Evolutionary conservation across 64 coral and sea anemone species (phyloP), one percentile per base, ranked within the genome.

Genomic region (Actinia tenebrosa): DNA sequence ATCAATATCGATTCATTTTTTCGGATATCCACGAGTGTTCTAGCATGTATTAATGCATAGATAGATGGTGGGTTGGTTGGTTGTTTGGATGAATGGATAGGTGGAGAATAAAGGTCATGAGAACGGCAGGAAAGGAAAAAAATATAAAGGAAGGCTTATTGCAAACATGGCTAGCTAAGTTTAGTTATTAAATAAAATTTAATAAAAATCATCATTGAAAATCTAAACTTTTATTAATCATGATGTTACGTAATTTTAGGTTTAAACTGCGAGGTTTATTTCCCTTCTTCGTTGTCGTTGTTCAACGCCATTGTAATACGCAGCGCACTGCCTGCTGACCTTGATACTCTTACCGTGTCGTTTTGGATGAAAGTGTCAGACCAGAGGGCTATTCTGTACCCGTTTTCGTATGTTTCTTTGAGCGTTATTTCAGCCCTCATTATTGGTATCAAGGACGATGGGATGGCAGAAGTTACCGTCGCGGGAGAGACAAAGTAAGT

Each of bases 361-460:
- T 45, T 80, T 80, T 80, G 79, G 79, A 44, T 80, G 10, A 80
- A 80, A 20, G 44, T 50, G 3, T 53, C 79, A 15, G 22, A 80
- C 45, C 18, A 53, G 9, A 23, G 4, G 3, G 44, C 53, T 25
- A 80, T 80, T 23, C 79, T 80, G 45, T 80, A 80, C 22, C 79
- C 79, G 22, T 80, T 80, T 80, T 80, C 79, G 8, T 80, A 80
- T 37, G 79, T 45, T 16, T 53, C 79, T 50, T 5, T 13, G 22
- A 50, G 44, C 6, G 45, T 80, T 17, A 80, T 45, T 18, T 80
- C 79, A 22, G 79, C 79, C 16, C 53, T 18, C 4, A 14, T 72
- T 72, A 72, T 72, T 72, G 69, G 69, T 30, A 72, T 72, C 25
- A 72, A 72, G 23, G 8, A 17, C 20, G 79, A 80, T 80, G 79